Evolutionary conservation across 2,113 vertebrate genomes (phyloP), one percentile per base, ranked within the genome.

Genomic region (Gambusia affinis): DNA sequence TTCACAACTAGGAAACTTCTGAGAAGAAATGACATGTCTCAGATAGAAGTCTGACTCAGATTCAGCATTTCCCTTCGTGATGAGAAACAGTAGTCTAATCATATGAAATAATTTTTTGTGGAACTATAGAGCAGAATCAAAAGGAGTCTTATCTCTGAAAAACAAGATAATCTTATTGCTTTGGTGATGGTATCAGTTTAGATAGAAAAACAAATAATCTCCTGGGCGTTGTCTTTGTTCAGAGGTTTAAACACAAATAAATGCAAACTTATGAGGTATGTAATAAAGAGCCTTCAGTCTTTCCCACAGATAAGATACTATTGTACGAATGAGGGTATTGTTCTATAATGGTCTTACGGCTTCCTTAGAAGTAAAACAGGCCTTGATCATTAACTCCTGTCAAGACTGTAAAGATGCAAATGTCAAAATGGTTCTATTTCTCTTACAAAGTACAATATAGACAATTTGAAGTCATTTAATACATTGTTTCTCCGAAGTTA

Each of bases 161-260:
- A 57, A 24, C 22, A 57, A 57, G 51, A 1, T 57, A 3, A 24
- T 8, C 8, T 72, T 78, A 88, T 83, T 60, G 31, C 64, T 72
- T 31, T 51, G 17, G 27, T 0, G 75, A 73, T 64, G 60, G 51
- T 17, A 15, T 57, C n/a, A 67, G 5, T 10, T 67, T 22, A 63
- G 42, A 75, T 65, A 77, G 12, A 35, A 12, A 22, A 39, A 37
- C 3, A 42, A 27, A 8, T 51, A 69, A 39, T 69, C 27, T 33
- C 10, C 15, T 28, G 24, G 12, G 42, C 27, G 17, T 8, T 28
- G 42, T 11, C 2, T 17, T 0, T 33, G 24, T 15, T 67, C 8
- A 31, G 22, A 60, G 8, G 8, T 70, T 8, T 30, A 22, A 33
- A 4, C 29, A 67, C 33, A 35, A 30, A 65, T 8, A 31, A 15